phyloP scores from a whole-genome alignment of 2,888 invertebrate species.

The Plutella xylostella region DNA sequence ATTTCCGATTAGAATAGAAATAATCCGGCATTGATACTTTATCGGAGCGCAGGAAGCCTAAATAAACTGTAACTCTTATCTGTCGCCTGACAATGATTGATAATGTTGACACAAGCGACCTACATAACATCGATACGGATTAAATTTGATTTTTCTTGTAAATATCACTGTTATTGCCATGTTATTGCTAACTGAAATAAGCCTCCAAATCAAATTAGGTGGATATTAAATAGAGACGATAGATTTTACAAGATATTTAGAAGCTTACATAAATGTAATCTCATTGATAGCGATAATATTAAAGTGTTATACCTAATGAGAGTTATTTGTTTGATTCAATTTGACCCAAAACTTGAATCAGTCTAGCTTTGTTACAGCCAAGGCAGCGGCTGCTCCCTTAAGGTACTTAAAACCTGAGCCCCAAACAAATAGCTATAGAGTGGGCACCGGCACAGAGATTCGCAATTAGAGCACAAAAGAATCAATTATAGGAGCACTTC shows the following conservation, averaged over 20 bases:
- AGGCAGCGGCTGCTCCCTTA: background rate
- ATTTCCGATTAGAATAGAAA: constrained; percentile 32
- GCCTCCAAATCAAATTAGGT: too few species aligned
- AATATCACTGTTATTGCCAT: too few species aligned
- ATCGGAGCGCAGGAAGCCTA: constrained; percentile 6
- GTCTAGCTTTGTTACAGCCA: background rate
- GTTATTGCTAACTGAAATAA: too few species aligned
- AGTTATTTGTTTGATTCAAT: too few species aligned
- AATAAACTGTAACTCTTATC: constrained; percentile 2
- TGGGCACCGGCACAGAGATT: constrained; percentile 36
- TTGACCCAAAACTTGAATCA: too few species aligned
- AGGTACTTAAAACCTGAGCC: background rate
- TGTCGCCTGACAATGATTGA: background rate
- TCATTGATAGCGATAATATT: too few species aligned
- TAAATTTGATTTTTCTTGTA: constrained; percentile 4
- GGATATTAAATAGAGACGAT: too few species aligned
- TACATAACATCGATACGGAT: background rate
- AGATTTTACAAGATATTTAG: too few species aligned
- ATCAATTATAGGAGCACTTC: constrained; percentile 47
- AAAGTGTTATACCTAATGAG: too few species aligned
- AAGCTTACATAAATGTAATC: too few species aligned
- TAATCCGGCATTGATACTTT: constrained; percentile 48
- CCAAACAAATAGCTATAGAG: too few species aligned
- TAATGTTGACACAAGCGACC: constrained; percentile 1
- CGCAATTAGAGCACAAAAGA: constrained; percentile 59